Percentiles rank a stretch among this genome's conserved stretches.
phyloP scores from a whole-genome alignment of 2,888 invertebrate genomes.

The Cheilosia vulpina region DNA sequence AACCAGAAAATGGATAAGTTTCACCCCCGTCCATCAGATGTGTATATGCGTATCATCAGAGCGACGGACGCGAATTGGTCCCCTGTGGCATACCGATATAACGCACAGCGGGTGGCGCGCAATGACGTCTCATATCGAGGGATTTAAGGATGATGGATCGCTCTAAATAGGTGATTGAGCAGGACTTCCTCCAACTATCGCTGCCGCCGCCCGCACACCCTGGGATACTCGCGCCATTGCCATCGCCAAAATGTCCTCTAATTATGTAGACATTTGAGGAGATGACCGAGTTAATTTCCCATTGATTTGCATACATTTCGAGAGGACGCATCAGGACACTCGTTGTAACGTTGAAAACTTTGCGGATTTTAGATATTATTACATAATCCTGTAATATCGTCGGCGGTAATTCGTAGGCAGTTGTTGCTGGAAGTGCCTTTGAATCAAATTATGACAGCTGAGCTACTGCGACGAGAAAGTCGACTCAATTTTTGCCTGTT shows the following conservation, averaged over 20 bases:
- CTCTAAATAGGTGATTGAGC: slow-evolving; percentile 76
- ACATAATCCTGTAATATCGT: slow-evolving; percentile 53
- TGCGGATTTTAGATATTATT: slow-evolving; percentile 37
- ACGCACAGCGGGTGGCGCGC: slow-evolving; percentile 81
- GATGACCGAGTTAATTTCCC: slow-evolving; percentile 73
- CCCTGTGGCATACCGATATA: slow-evolving; percentile 84
- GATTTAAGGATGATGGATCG: slow-evolving; percentile 78
- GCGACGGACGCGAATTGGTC: slow-evolving; percentile 81
- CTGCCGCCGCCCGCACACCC: slow-evolving; percentile 32
- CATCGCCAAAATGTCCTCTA: slow-evolving; percentile 59
- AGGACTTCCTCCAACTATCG: slow-evolving; percentile 77
- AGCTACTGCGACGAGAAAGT: slow-evolving; percentile 53
- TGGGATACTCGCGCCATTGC: neutral
- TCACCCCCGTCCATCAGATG: slow-evolving; percentile 60
- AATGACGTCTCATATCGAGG: slow-evolving; percentile 77
- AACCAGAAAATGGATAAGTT: slow-evolving; percentile 73
- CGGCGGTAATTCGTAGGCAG: neutral
- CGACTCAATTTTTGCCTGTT: slow-evolving; percentile 45
- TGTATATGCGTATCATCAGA: slow-evolving; percentile 49
- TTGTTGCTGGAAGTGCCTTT: slow-evolving; percentile 50
- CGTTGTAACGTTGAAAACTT: slow-evolving; percentile 33
- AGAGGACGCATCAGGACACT: neutral
- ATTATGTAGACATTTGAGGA: slow-evolving; percentile 66
- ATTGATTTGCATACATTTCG: slow-evolving; percentile 70
- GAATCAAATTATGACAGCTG: slow-evolving; percentile 64